These are phyloP conservation scores for Strigamia crassipes DNA, from an alignment of 2,888 invertebrate genomes.

Conservation along the genomic window DNA sequence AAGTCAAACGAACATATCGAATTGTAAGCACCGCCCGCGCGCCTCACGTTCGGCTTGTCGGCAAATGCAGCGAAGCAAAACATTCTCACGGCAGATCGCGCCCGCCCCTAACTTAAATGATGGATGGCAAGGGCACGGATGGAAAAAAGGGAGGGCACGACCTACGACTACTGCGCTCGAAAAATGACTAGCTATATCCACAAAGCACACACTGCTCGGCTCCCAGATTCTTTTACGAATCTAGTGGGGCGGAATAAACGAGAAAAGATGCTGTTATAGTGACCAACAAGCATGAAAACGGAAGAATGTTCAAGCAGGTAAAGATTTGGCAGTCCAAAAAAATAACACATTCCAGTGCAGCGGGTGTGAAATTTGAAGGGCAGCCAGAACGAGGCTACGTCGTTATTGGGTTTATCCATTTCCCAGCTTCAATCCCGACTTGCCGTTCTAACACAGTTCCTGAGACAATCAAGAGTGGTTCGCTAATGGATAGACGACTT, in stretches of 20 bases:
- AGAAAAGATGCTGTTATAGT: constrained; percentile 4
- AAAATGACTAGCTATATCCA: not conserved
- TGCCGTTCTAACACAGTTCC: not conserved
- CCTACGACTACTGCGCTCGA: not conserved
- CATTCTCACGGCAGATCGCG: not conserved
- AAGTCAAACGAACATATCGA: not conserved
- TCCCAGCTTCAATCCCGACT: constrained; percentile 10
- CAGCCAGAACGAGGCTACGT: not conserved
- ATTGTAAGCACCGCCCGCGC: constrained; percentile 7
- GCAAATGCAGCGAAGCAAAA: constrained; percentile 27
- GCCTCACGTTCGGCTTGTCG: constrained; percentile 6
- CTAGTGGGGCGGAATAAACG: not conserved
- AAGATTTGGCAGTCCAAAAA: constrained; percentile 3
- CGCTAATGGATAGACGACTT: constrained; percentile 18
- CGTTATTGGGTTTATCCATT: constrained; percentile 25
- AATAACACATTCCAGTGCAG: constrained; percentile 13
- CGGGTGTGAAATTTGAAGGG: constrained; percentile 12
- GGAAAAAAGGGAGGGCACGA: constrained; percentile 14
- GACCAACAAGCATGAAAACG: constrained; percentile 12
- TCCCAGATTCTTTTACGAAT: not conserved
- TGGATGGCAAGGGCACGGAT: constrained; percentile 18
- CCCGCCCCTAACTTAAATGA: constrained; percentile 12
- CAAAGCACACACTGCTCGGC: not conserved
- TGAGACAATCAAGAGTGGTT: constrained; percentile 18
- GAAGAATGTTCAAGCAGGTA: constrained; percentile 6